Evolutionary conservation across 2,797 vertebrate genomes (phyloP).

Genomic region (Alca torda): DNA sequence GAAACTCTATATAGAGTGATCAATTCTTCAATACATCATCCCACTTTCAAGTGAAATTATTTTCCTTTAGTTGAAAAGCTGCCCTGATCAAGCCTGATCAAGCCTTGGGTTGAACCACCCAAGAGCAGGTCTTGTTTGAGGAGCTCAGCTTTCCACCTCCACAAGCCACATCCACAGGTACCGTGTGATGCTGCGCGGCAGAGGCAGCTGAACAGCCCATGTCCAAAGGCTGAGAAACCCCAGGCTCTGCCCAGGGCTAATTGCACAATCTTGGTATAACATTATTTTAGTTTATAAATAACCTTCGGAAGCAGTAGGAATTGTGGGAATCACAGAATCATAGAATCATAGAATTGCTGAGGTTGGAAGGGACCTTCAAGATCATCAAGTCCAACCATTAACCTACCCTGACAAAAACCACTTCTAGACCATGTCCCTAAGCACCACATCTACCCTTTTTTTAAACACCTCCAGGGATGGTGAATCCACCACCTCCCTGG

Average conservation of each 20-base stretch:
- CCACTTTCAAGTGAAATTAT: neutral
- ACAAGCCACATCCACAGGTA: neutral
- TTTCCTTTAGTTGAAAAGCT: neutral
- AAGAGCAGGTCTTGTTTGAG: neutral
- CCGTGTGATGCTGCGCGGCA: too few species aligned
- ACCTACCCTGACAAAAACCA: too few species aligned
- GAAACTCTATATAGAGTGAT: neutral
- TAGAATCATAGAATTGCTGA: too few species aligned
- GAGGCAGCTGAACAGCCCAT: neutral
- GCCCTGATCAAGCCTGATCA: neutral
- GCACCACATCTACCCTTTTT: too few species aligned
- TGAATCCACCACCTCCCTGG: too few species aligned
- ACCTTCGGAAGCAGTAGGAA: neutral
- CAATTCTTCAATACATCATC: neutral
- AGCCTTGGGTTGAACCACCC: neutral
- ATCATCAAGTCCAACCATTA: too few species aligned
- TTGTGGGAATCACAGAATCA: neutral
- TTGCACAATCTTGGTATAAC: neutral
- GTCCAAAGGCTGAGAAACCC: neutral
- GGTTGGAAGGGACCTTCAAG: too few species aligned
- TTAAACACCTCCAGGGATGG: too few species aligned
- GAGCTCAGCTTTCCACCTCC: neutral
- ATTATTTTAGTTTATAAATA: neutral
- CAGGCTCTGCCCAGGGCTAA: neutral
- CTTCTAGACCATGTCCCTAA: too few species aligned